These are phyloP conservation scores for Myotis brandtii DNA, from an alignment of 2,113 vertebrate species.

Conservation along the genomic window DNA sequence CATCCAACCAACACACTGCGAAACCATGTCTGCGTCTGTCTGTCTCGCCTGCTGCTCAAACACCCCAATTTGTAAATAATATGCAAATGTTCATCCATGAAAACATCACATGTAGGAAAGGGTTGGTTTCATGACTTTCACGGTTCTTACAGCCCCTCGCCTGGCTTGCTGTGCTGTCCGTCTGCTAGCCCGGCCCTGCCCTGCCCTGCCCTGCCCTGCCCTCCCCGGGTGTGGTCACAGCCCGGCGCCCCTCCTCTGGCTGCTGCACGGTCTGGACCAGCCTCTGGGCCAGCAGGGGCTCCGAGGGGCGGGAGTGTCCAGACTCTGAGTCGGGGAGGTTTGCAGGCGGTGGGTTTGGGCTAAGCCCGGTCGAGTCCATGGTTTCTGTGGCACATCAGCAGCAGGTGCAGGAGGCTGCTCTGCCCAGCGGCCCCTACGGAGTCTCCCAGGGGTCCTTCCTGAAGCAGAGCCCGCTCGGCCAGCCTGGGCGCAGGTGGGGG, in stretches of 20 bases:
- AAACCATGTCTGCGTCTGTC: constrained; percentile 90
- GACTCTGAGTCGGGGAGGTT: too few species aligned
- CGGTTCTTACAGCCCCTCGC: constrained; percentile 79
- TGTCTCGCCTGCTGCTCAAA: constrained; percentile 88
- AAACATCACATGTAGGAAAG: constrained; percentile 91
- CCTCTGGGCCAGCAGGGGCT: neutral
- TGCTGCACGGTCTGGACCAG: neutral
- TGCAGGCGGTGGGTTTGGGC: neutral
- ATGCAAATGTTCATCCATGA: constrained; percentile 88
- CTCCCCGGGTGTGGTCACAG: neutral
- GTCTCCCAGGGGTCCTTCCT: neutral
- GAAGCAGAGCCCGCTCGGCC: neutral
- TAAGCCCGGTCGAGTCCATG: neutral
- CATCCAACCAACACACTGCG: constrained; percentile 91
- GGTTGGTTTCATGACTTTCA: constrained; percentile 90
- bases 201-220: neutral
- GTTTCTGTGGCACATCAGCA: neutral
- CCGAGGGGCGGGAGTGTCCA: neutral
- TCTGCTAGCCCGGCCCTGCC: neutral
- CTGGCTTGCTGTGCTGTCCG: constrained; percentile 70
- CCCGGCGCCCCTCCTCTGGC: neutral
- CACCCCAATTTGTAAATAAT: constrained; percentile 84
- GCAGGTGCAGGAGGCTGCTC: too few species aligned
- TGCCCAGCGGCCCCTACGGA: neutral
- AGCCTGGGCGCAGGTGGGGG: neutral